Evolutionary conservation across 2,888 invertebrate species (phyloP).

Genomic region (Dorcus hopei): DNA sequence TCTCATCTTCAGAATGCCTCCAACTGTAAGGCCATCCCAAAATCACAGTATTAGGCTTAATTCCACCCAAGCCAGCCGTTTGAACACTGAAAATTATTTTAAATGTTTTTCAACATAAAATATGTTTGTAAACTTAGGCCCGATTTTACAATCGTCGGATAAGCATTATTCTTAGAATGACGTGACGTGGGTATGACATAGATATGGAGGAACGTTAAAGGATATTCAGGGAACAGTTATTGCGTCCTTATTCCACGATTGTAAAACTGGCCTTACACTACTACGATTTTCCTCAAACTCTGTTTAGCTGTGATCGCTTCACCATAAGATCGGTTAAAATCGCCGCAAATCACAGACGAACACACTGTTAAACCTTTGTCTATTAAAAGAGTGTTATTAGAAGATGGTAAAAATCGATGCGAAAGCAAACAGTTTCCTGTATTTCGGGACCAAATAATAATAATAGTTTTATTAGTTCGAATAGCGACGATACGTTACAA

Average conservation of each 20-base stretch:
- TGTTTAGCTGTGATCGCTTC: constrained; percentile 84
- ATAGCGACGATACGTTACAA: too few relatives aligned
- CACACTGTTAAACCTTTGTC: constrained; percentile 95
- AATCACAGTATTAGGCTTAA: constrained; percentile 98
- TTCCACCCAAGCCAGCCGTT: constrained; percentile 93
- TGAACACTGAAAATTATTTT: constrained; percentile 67
- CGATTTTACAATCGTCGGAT: too few relatives aligned
- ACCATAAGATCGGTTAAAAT: constrained; percentile 75
- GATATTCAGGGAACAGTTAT: too few relatives aligned
- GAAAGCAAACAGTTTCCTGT: constrained; percentile 90
- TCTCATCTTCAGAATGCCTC: constrained; percentile 82
- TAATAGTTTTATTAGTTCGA: too few relatives aligned
- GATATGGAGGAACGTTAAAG: too few relatives aligned
- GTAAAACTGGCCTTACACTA: too few relatives aligned
- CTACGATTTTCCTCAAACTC: constrained; percentile 79
- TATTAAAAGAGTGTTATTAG: constrained; percentile 35
- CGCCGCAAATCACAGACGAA: constrained; percentile 85
- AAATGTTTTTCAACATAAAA: too few relatives aligned
- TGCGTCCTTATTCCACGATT: too few relatives aligned
- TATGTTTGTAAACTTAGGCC: constrained; percentile 47
- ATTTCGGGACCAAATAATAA: constrained; percentile 84
- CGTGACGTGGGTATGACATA: too few relatives aligned
- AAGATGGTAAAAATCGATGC: constrained; percentile 55
- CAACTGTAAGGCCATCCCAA: constrained; percentile 98
- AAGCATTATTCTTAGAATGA: too few relatives aligned